Base-by-base conservation (phyloP, 37 sponge, comb jelly and placozoan species). In the Agelas oroides region DNA sequence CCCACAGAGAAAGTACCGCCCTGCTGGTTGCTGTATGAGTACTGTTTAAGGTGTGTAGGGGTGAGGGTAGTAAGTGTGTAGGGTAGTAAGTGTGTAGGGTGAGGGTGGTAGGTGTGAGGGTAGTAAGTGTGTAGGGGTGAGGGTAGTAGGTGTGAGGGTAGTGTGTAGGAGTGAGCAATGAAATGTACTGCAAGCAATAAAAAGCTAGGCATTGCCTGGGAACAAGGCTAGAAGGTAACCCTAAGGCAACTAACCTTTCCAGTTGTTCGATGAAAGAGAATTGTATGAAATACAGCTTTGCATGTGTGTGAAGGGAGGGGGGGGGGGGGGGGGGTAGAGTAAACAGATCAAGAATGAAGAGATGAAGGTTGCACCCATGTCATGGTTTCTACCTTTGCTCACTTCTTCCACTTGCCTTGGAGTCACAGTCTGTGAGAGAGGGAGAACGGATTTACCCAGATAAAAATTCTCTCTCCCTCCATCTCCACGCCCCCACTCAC, bases 1-100 rank as follows among this genome's bases (percentile, higher is more conserved):
- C 96, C 96, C 40, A 96, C 94, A 25, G 93, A 90, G 71, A 83
- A 96, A 1, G 96, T 89, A 0, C 91, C 90, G 52, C 87, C 73
- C 20, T 85, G 79, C 32, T 81, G 85, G 27, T 33, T 56, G 46
- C 57, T 79, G 64, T 84, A 90, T 11, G 73, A 61, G 41, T 84
- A 84, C 85, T 84, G 67, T n/a, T 18, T 5, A 46, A 8, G 8
- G 46, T 36, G 59, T 23, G 28, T 2, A 76, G 33, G 54, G 23
- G 53, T 40, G 13, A 17, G 31, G 16, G 25, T 33, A 32, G n/a
- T 27, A 38, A 16, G 20, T 19, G 5, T 1, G 41, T n/a, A 37
- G 24, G n/a, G 39, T 3, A n/a, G n/a, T n/a, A n/a, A 36, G 15
- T 38, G n/a, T n/a, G n/a, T n/a, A n/a, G n/a, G 35, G n/a, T n/a